These are phyloP conservation scores for Ophioninae sp. DNA, from an alignment of 2,888 invertebrate species.

Conservation along the genomic window DNA sequence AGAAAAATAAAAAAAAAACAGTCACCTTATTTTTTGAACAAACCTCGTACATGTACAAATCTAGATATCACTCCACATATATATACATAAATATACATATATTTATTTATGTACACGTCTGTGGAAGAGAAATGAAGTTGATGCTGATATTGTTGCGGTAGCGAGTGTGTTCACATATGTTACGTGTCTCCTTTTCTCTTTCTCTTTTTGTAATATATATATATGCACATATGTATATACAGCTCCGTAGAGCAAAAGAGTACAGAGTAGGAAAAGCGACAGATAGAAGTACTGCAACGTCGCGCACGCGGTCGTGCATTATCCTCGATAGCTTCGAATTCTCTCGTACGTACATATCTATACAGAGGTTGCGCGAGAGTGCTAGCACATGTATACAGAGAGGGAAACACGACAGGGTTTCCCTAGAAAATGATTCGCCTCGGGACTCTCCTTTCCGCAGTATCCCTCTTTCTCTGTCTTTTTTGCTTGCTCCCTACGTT, in stretches of 20 bases:
- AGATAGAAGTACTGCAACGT: slow-evolving; percentile 60
- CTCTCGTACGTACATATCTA: slow-evolving; percentile 18
- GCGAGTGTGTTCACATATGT: slow-evolving; percentile 22
- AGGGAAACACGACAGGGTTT: slow-evolving; percentile 45
- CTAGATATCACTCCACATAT: too few relatives aligned
- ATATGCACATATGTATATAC: slow-evolving; percentile 14
- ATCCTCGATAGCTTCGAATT: slow-evolving; percentile 53
- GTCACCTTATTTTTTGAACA: too few relatives aligned
- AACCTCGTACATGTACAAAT: too few relatives aligned
- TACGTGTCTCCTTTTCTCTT: slow-evolving; percentile 32
- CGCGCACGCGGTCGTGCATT: slow-evolving; percentile 54
- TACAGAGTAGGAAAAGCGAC: slow-evolving; percentile 38
- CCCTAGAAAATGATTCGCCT: slow-evolving; percentile 62
- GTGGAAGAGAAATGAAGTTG: background rate
- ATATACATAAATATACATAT: too few relatives aligned
- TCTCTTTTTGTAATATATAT: background rate
- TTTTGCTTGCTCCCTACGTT: too few relatives aligned
- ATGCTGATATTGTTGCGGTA: slow-evolving; percentile 55
- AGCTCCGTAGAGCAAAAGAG: slow-evolving; percentile 32
- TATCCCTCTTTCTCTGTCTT: slow-evolving; percentile 34
- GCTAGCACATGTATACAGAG: slow-evolving; percentile 32
- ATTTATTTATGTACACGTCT: too few relatives aligned
- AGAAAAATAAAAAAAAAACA: too few relatives aligned
- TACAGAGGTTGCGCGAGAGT: slow-evolving; percentile 2
- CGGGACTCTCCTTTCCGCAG: slow-evolving; percentile 48